Conservation (phyloP, 1,140 invertebrate species). For the Sycophaga agraensis region DNA sequence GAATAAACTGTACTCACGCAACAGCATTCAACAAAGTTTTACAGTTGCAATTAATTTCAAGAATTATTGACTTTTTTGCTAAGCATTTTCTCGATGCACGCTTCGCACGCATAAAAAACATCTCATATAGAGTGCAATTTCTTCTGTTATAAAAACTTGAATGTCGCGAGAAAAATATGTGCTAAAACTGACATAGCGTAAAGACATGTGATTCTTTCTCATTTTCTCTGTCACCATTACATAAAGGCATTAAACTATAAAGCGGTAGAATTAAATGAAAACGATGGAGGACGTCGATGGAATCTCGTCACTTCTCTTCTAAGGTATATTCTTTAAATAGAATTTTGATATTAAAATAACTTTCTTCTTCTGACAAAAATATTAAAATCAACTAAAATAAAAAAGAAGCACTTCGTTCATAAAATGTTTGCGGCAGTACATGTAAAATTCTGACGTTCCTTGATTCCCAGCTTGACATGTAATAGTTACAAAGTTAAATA, state of each 20-base stretch:
- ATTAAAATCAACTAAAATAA: too few species aligned
- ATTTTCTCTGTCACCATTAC: neutral
- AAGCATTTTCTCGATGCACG: conserved; percentile 16
- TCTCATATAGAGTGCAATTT: neutral
- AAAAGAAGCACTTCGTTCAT: too few species aligned
- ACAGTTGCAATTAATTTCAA: neutral
- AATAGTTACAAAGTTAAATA: too few species aligned
- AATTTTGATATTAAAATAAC: too few species aligned
- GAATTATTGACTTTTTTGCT: conserved; percentile 21
- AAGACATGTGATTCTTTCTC: neutral
- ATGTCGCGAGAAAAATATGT: conserved; percentile 18
- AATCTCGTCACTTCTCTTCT: neutral
- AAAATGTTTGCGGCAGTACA: too few species aligned
- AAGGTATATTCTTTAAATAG: too few species aligned
- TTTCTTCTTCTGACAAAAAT: too few species aligned
- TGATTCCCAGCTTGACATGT: too few species aligned
- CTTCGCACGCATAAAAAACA: neutral
- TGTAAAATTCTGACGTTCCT: too few species aligned
- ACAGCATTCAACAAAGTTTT: neutral
- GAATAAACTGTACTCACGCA: neutral
- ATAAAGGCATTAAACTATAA: neutral
- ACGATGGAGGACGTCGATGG: neutral
- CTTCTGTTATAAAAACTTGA: conserved; percentile 1
- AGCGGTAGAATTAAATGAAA: neutral
- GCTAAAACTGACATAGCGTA: conserved; percentile 4